Conservation (phyloP, 2,797 vertebrate species). For the Cryptoblepharus egeriae region DNA sequence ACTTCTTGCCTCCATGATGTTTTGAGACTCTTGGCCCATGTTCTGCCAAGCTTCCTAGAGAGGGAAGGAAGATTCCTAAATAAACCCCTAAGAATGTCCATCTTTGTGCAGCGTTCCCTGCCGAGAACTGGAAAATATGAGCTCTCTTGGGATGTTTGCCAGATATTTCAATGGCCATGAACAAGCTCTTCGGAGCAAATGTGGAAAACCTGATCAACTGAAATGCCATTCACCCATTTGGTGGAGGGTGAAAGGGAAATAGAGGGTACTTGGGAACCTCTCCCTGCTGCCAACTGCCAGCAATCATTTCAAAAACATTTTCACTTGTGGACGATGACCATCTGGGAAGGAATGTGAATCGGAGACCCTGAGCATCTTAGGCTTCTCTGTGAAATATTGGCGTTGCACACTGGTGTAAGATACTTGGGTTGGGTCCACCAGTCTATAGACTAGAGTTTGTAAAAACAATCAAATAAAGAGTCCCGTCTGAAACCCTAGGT, state of each 20-base stretch:
- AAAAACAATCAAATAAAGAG: too few species aligned
- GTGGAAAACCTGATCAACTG: conserved; percentile 41
- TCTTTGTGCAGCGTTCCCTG: conserved; percentile 36
- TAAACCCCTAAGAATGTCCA: not conserved
- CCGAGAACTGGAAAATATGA: conserved; percentile 58
- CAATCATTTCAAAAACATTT: not conserved
- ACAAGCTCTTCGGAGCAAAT: conserved; percentile 51
- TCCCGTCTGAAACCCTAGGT: too few species aligned
- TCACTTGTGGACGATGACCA: not conserved
- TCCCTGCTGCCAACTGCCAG: conserved; percentile 10
- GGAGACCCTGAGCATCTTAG: not conserved
- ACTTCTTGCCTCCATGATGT: not conserved
- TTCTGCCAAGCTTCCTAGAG: not conserved
- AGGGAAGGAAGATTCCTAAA: not conserved
- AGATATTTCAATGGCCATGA: conserved; percentile 55
- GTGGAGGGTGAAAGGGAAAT: conserved; percentile 31
- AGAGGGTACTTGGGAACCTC: conserved; percentile 43
- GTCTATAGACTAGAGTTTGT: too few species aligned
- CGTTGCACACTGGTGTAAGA: not conserved
- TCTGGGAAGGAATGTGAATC: not conserved
- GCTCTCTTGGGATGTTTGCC: conserved; percentile 43
- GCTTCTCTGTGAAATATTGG: not conserved
- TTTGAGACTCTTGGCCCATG: not conserved
- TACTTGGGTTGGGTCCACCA: too few species aligned
- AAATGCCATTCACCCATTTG: conserved; percentile 33